Evolutionary conservation across 2,797 vertebrate genomes (phyloP).

Genomic region (Hafferia zeledoni): DNA sequence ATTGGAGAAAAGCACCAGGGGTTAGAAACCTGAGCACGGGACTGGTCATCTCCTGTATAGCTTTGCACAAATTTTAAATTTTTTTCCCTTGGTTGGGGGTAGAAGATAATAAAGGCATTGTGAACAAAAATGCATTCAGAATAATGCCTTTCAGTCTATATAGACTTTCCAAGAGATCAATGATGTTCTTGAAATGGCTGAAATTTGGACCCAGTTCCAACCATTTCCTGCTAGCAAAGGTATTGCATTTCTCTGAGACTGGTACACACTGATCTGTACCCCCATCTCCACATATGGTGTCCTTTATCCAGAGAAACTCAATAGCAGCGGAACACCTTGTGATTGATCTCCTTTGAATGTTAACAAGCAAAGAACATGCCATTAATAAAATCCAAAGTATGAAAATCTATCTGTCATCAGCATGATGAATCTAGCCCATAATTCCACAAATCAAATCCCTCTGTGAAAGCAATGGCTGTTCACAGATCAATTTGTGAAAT

Average conservation of each 20-base stretch:
- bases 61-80: background rate
- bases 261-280: background rate
- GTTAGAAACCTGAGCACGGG: background rate
- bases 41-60: background rate
- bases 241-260: background rate
- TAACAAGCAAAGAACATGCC: slow-evolving; percentile 52
- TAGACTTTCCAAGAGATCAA: background rate
- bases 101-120: background rate
- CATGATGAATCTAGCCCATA: slow-evolving; percentile 45
- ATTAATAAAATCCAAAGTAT: slow-evolving; percentile 58
- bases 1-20: background rate
- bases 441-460: slow-evolving; percentile 61
- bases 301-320: background rate
- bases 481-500: slow-evolving; percentile 45
- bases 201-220: background rate
- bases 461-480: slow-evolving; percentile 34
- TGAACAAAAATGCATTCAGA: background rate
- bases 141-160: background rate
- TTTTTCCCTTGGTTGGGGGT: background rate
- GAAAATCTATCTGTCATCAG: slow-evolving; percentile 41
- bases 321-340: background rate
- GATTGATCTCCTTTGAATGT: slow-evolving; percentile 47
- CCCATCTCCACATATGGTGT: background rate
- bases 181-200: background rate
- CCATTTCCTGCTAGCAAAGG: background rate